Conservation (phyloP, 2,888 invertebrate genomes). For the Mantis religiosa region DNA sequence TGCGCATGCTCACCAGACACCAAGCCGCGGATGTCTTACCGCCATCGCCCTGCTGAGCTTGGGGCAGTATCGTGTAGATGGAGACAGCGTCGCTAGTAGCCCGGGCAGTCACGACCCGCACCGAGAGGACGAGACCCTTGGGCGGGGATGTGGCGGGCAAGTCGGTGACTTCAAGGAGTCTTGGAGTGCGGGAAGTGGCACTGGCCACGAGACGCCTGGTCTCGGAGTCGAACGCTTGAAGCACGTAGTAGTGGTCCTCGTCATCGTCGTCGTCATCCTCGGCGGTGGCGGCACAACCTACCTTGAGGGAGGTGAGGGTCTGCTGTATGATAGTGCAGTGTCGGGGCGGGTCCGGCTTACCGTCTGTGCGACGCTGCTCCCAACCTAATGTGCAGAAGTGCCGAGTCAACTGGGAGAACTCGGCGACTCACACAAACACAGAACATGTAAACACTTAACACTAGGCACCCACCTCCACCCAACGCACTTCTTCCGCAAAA, state of each 20-base stretch:
- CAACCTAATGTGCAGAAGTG: not conserved
- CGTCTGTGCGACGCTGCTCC: not conserved
- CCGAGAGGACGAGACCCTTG: constrained; percentile 47
- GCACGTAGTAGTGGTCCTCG: constrained; percentile 44
- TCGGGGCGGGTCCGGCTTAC: constrained; percentile 47
- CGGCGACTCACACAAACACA: too few relatives aligned
- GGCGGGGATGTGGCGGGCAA: constrained; percentile 42
- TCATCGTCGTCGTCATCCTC: constrained; percentile 28
- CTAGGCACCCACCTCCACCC: too few relatives aligned
- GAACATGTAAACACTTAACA: too few relatives aligned
- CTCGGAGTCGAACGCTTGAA: constrained; percentile 53
- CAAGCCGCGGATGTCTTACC: not conserved
- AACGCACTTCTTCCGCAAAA: too few relatives aligned
- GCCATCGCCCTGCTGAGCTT: constrained; percentile 18
- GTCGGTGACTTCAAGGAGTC: constrained; percentile 47
- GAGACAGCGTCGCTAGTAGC: constrained; percentile 49
- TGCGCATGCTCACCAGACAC: not conserved
- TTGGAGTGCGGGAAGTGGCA: constrained; percentile 48
- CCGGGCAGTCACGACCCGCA: constrained; percentile 49
- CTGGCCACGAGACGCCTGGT: constrained; percentile 50
- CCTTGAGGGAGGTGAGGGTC: constrained; percentile 45
- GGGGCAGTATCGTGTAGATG: constrained; percentile 25
- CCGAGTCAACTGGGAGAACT: not conserved
- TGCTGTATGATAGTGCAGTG: constrained; percentile 51
- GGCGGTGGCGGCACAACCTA: constrained; percentile 42